Base-by-base conservation (phyloP, 1,140 invertebrate genomes). In the Zaprionus ornatus region DNA sequence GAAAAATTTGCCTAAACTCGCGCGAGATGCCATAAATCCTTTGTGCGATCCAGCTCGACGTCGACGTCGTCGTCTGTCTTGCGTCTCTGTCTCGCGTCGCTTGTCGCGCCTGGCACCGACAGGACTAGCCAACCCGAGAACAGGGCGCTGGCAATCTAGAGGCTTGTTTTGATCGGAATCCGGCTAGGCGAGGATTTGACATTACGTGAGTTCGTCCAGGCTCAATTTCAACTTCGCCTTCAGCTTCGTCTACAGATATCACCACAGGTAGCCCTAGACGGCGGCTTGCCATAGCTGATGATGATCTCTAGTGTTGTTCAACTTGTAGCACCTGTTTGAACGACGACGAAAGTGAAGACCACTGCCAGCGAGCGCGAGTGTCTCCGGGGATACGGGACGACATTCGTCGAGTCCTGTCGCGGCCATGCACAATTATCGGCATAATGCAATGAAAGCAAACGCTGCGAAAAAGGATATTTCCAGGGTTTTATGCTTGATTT, bases 161-260 rank as follows among this genome's bases (percentile, higher is more conserved):
- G 84, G 85, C 85, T 90, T 79, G 85, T 71, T 88, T 88, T 85
- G 78, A 88, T 88, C 85, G 69, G 66, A 87, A 90, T 90, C 85
- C 81, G 63, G 77, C 67, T 68, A 64, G 77, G 84, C 74, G 62
- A 25, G 69, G 64, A 77, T 74, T 80, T 74, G 78, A 68, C 74
- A 74, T 88, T 88, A 84, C 78, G 85, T 76, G 85, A 88, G 62
- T 55, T 21, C 29, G 50, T 23, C 76, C 69, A 50, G 80, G 29
- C 21, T 52, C 59, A 63, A 60, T 29, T 61, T 37, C 1, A 19
- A 4, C 42, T 29, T 37, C 1, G n/a, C 4, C 42, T 29, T 21
- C 54, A 70, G 32, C 52, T 66, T 17, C 42, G n/a, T 19, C 45
- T 21, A 10, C 45, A 12, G 3, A 10, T 19, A 48, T 23, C n/a